phyloP scores from a whole-genome alignment of 2,888 invertebrate species.

The Athalia cordata region DNA sequence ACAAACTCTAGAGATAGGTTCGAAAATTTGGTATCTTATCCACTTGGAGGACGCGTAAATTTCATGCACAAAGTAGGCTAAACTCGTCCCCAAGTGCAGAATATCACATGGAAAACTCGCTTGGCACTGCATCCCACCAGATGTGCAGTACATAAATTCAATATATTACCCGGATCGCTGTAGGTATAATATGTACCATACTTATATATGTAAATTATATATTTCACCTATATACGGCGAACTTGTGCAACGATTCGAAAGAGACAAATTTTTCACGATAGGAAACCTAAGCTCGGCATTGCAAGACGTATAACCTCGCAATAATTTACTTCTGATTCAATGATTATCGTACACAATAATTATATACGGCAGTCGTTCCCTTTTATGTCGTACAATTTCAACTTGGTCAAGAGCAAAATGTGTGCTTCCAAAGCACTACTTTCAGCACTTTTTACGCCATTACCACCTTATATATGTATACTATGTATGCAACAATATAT shows the following conservation, averaged over 20 bases:
- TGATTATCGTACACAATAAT: constrained; percentile 6
- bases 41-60: constrained; percentile 16
- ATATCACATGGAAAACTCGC: constrained; percentile 6
- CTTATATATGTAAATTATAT: constrained; percentile 4
- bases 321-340: constrained; percentile 16
- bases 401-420: constrained; percentile 5
- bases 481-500: not conserved
- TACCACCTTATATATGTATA: not conserved
- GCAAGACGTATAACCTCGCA: not conserved
- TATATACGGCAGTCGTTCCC: not conserved
- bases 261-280: constrained; percentile 33
- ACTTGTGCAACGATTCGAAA: constrained; percentile 19
- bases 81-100: not conserved
- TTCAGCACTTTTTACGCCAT: no score
- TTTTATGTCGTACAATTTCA: not conserved
- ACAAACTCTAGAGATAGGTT: not conserved
- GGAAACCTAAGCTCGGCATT: not conserved
- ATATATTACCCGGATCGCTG: not conserved
- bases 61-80: constrained; percentile 34
- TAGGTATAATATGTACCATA: not conserved
- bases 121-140: not conserved
- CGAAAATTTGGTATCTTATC: constrained; percentile 14
- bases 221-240: not conserved
- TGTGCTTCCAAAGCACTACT: no score
- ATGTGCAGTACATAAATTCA: not conserved